Evolutionary conservation across 1,140 invertebrate species (phyloP), one percentile per base, ranked within the genome.

Genomic region (Drosophila busckii): DNA sequence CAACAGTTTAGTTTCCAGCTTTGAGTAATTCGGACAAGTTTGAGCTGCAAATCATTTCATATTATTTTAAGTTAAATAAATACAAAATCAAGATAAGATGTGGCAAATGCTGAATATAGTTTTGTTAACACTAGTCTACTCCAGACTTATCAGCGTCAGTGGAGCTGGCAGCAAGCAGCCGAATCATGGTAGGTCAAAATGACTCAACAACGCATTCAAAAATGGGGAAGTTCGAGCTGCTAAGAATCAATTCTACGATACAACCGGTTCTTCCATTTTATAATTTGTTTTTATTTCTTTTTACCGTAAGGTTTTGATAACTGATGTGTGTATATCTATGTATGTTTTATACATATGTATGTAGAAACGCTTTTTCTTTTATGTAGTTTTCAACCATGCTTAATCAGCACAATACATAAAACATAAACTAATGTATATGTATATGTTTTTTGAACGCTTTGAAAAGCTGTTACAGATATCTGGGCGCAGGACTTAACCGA

Each of bases 401-500:
- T n/a, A n/a, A n/a, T n/a, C n/a, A n/a, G n/a, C n/a, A n/a, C n/a
- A n/a, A n/a, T n/a, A n/a, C n/a, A n/a, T n/a, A n/a, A n/a, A n/a
- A n/a, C n/a, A n/a, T n/a, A n/a, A n/a, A n/a, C n/a, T n/a, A n/a
- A n/a, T n/a, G n/a, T n/a, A n/a, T n/a, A n/a, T n/a, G n/a, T n/a
- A n/a, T n/a, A n/a, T n/a, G 8, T 13, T 17, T 19, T 19, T 12
- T 20, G 9, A n/a, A 7, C 2, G 9, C 31, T 34, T 29, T 17
- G 5, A 16, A 19, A 9, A 5, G 22, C 23, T 17, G 3, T 80
- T 75, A 4, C 82, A 86, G 89, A 90, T 64, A 86, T 89, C 37
- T 91, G 89, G 88, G 83, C 89, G 50, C 86, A 90, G 54, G 89
- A 90, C 64, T 58, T 90, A 17, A 87, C 88, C 26, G 86, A 89